Conservation (phyloP, 2,797 vertebrate genomes). For the Gorsachius magnificus region DNA sequence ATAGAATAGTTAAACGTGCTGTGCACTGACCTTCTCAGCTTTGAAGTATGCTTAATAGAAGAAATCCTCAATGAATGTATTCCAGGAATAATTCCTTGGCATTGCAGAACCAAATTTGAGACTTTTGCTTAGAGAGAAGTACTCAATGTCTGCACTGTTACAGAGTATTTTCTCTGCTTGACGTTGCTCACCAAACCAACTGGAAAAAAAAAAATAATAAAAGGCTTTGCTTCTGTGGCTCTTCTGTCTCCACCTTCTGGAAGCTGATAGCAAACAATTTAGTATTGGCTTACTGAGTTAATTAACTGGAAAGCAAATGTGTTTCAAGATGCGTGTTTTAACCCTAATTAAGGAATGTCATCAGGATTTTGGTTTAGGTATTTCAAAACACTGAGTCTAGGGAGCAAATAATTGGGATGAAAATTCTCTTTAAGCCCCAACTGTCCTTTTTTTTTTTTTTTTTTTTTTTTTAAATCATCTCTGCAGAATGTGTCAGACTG, state of each 20-base stretch:
- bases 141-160: neutral
- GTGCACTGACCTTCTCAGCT: neutral
- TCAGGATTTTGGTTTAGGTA: neutral
- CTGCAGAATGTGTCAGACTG: neutral
- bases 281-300: neutral
- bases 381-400: neutral
- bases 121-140: neutral
- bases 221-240: neutral
- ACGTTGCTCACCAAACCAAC: neutral
- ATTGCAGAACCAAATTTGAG: neutral
- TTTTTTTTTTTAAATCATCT: neutral
- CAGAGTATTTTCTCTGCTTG: neutral
- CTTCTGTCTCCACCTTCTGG: slow-evolving; percentile 65
- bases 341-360: neutral
- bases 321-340: neutral
- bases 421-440: neutral
- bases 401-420: neutral
- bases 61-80: neutral
- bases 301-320: slow-evolving; percentile 7
- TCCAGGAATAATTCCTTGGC: neutral
- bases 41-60: neutral
- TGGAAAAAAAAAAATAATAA: neutral
- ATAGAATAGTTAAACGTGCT: neutral
- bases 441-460: neutral
- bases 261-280: slow-evolving; percentile 38